Percentiles rank a stretch among this genome's conserved stretches.
Conservation (phyloP, 2,888 invertebrate genomes). For the Macroteleia sp. region DNA sequence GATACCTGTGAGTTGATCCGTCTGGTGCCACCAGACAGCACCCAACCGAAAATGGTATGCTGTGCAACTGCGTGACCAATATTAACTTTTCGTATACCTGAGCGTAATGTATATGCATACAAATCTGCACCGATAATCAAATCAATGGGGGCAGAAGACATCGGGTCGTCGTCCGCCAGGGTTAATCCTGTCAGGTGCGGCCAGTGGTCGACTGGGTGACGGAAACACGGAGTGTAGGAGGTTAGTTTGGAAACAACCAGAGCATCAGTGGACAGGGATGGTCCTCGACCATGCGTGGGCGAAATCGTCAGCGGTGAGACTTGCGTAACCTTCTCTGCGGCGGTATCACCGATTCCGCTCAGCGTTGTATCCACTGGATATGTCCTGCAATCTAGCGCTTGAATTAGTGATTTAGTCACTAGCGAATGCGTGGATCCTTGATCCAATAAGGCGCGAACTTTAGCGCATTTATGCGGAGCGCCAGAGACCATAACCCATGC, state of each 20-base stretch:
- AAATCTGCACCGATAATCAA: slow-evolving; percentile 2
- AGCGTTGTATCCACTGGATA: background rate
- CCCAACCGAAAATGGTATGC: slow-evolving; percentile 3
- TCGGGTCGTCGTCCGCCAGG: background rate
- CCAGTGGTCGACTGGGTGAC: background rate
- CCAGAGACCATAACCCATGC: slow-evolving; percentile 14
- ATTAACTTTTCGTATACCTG: background rate
- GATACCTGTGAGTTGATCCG: background rate
- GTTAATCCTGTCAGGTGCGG: background rate
- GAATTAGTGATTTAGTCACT: background rate
- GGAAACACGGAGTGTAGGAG: background rate
- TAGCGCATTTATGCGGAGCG: background rate
- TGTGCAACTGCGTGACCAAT: background rate
- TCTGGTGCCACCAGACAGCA: background rate
- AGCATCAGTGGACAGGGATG: background rate
- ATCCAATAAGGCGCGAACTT: slow-evolving; percentile 10
- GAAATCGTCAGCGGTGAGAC: background rate
- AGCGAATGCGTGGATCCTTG: slow-evolving; percentile 6
- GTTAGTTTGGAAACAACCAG: background rate
- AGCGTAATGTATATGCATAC: background rate
- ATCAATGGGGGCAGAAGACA: background rate
- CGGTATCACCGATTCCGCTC: background rate
- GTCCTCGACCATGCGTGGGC: background rate
- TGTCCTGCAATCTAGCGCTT: background rate
- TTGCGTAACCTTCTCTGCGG: background rate